These are phyloP conservation scores for Hyles euphorbiae DNA, from an alignment of 1,140 invertebrate species.

Conservation along the genomic window DNA sequence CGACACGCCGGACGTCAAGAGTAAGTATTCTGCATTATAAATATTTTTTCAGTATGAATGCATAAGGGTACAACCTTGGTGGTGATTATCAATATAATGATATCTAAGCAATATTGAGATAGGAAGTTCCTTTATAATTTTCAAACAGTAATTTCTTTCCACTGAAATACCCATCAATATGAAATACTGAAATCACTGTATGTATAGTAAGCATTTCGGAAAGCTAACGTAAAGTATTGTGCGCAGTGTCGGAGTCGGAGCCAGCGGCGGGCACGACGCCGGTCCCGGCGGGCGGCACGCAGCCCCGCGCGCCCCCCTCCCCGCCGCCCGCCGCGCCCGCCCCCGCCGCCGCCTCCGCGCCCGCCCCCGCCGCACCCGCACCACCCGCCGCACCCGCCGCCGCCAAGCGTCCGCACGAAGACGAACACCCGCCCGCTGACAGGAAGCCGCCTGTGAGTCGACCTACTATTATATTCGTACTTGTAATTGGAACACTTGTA, in stretches of 20 bases:
- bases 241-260: constrained; percentile 46
- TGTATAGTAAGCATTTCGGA: background rate
- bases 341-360: constrained; percentile 66
- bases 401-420: constrained; percentile 50
- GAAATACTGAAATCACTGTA: too few relatives aligned
- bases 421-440: constrained; percentile 55
- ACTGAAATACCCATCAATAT: too few relatives aligned
- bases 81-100: too few relatives aligned
- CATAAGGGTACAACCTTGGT: too few relatives aligned
- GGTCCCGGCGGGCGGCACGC: constrained; percentile 11
- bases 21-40: constrained; percentile 63
- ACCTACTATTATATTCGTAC: background rate
- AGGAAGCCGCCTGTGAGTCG: constrained; percentile 69
- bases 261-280: constrained; percentile 20
- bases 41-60: too few relatives aligned
- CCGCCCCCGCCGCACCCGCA: constrained; percentile 74
- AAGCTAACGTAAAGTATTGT: too few relatives aligned
- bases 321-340: constrained; percentile 11
- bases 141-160: too few relatives aligned
- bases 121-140: too few relatives aligned
- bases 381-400: constrained; percentile 68
- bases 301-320: constrained; percentile 14
- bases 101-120: too few relatives aligned
- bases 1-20: constrained; percentile 85
- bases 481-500: too few relatives aligned